Base-by-base conservation (phyloP, 64 coral and sea anemone species). In the Platygyra sinensis region DNA sequence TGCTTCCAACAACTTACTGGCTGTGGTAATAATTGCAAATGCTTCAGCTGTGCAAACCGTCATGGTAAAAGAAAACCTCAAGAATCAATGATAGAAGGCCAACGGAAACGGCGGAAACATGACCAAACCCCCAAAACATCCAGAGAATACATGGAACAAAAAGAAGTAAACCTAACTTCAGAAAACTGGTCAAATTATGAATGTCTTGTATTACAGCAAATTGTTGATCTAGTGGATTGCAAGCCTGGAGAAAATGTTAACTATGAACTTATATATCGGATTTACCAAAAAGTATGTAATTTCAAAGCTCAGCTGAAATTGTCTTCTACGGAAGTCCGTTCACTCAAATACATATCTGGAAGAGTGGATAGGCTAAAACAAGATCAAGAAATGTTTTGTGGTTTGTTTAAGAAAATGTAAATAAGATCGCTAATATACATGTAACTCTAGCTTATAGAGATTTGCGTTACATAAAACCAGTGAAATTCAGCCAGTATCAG, bases 131-230 rank as follows among this genome's bases (percentile, higher is more conserved):
- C 73, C 73, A 75, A 75, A 75, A 75, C 73, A 8, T 75, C 73
- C 7, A 75, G 8, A 22, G 73, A 75, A 22, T 75, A 75, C 33
- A 75, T 75, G 73, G 8, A 75, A 22, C 73, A 75, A 22, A 75
- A 38, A 30, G 33, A 75, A 75, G 8, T 10, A 22, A 20, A 8
- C 8, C 33, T 75, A 10, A 7, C 73, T 8, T 20, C 8, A 75
- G 73, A 75, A 75, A 22, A 10, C 22, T 75, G 73, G 73, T 38
- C 73, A 75, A 75, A 75, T 38, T 75, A 75, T 38, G 33, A 75
- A 75, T 75, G 73, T 75, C 20, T 75, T 10, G 33, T 75, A 10
- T 75, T 75, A 22, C 73, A 75, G 22, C 73, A 75, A 75, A 75
- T 75, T 10, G 8, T 75, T 10, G 8, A 75, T 75, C 20, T 75